These are phyloP conservation scores for Merops nubicus DNA, from an alignment of 2,113 vertebrate species.

Conservation along the genomic window DNA sequence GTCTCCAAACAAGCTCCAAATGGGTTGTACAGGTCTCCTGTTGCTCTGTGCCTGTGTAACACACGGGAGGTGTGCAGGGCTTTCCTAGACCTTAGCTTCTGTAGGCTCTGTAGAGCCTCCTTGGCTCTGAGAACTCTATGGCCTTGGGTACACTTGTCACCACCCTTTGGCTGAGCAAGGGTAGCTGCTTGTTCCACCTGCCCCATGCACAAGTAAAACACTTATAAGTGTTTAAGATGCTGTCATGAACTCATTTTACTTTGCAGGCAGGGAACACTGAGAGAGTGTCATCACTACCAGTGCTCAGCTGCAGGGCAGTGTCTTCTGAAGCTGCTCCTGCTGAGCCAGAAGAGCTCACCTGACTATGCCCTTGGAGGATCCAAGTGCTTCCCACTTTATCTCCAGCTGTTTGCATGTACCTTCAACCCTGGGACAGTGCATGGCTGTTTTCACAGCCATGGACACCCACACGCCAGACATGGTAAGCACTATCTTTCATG, in stretches of 20 bases:
- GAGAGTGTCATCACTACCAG: background rate
- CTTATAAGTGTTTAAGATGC: background rate
- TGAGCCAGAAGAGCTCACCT: background rate
- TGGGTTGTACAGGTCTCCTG: background rate
- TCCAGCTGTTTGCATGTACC: background rate
- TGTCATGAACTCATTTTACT: background rate
- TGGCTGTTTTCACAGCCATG: background rate
- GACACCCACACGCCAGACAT: rapidly evolving
- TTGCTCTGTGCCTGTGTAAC: background rate
- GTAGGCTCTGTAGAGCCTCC: background rate
- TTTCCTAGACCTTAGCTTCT: background rate
- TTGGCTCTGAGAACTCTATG: background rate
- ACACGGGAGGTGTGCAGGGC: background rate
- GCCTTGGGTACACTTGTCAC: background rate
- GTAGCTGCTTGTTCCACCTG: background rate
- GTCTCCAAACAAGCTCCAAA: rapidly evolving
- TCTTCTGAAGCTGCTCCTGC: background rate
- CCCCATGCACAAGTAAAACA: background rate
- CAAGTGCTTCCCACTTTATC: background rate
- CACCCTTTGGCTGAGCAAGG: background rate
- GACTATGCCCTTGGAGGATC: background rate
- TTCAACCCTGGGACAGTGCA: background rate
- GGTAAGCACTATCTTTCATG: background rate
- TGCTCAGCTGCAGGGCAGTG: background rate
- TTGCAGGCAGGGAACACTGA: background rate